Evolutionary conservation across 1,140 invertebrate species (phyloP).

Genomic region (fruit fly (Drosophila melanogaster)): Release_6_plus_ISO1_MT NT_037436.4:16290001-16290500

Average conservation of each 20-base stretch:
- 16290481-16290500: slow-evolving; percentile 64
- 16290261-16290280: slow-evolving; percentile 21
- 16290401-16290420: slow-evolving; percentile 17
- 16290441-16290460: slow-evolving; percentile 50
- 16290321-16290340: slow-evolving; percentile 26
- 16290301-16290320: slow-evolving; percentile 40
- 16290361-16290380: slow-evolving; percentile 22
- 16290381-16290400: slow-evolving; percentile 18
- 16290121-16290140: slow-evolving; percentile 44
- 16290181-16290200: slow-evolving; percentile 57
- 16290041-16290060: slow-evolving; percentile 50
- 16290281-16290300: slow-evolving; percentile 15
- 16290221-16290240: slow-evolving; percentile 28
- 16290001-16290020: slow-evolving; percentile 38
- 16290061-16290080: slow-evolving; percentile 40
- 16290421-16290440: slow-evolving; percentile 23
- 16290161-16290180: slow-evolving; percentile 66
- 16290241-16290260: slow-evolving; percentile 13
- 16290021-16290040: slow-evolving; percentile 21
- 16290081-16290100: slow-evolving; percentile 34
- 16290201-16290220: slow-evolving; percentile 18
- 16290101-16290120: slow-evolving; percentile 55
- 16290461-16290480: slow-evolving; percentile 68
- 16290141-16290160: slow-evolving; percentile 63
- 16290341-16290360: slow-evolving; percentile 34